Evolutionary conservation across 2,888 invertebrate genomes (phyloP).

Genomic region (Rapana venosa): DNA sequence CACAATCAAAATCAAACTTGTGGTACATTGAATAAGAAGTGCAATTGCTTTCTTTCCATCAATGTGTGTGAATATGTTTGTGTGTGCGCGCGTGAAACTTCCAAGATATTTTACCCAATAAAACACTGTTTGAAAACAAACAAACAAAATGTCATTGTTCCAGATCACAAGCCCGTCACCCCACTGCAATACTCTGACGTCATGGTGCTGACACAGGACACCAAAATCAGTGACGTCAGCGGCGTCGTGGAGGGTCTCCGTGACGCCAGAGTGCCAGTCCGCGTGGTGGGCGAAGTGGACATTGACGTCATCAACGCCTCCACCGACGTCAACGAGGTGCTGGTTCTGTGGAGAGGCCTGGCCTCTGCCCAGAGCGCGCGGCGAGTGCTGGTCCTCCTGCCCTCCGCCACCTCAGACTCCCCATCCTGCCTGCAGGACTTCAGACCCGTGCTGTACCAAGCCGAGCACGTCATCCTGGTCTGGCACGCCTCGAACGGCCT

Average conservation of each 20-base stretch:
- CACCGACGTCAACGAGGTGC: background rate
- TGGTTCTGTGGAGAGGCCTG: background rate
- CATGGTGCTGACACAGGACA: conserved; percentile 8
- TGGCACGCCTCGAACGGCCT: background rate
- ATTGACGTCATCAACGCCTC: background rate
- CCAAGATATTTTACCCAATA: too few relatives aligned
- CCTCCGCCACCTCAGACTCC: background rate
- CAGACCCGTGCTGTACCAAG: background rate
- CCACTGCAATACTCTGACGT: background rate
- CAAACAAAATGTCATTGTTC: too few relatives aligned
- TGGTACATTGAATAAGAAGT: too few relatives aligned
- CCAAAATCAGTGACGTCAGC: conserved; percentile 5
- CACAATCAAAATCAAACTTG: too few relatives aligned
- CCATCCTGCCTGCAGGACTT: background rate
- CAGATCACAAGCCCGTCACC: background rate
- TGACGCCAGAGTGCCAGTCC: background rate
- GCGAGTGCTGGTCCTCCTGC: background rate
- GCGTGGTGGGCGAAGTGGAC: background rate
- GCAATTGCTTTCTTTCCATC: too few relatives aligned
- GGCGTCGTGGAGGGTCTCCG: conserved; percentile 10
- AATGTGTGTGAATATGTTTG: too few relatives aligned
- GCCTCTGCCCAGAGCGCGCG: background rate
- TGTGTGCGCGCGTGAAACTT: too few relatives aligned
- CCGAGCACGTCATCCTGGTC: conserved; percentile 1
- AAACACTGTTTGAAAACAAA: too few relatives aligned